These are phyloP conservation scores for Montipora efflorescens DNA, from an alignment of 64 coral and sea anemone genomes.

Conservation along the genomic window DNA sequence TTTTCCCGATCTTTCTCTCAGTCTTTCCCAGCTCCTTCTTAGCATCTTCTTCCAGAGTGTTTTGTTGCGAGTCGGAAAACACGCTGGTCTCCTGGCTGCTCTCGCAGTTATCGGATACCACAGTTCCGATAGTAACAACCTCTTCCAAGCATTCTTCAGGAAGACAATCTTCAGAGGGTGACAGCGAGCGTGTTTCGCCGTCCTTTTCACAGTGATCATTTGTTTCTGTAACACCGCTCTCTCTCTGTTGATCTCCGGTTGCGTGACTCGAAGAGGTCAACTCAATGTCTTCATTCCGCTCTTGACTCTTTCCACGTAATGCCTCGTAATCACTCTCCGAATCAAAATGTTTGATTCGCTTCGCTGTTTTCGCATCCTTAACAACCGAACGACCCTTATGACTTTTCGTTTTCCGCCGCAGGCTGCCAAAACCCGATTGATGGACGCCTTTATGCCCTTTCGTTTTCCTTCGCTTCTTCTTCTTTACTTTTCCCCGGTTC, in stretches of 20 bases:
- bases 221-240: neutral
- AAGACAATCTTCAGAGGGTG: slow-evolving; percentile 3
- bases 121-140: slow-evolving; percentile 12
- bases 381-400: slow-evolving; percentile 42
- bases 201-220: neutral
- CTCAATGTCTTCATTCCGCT: neutral
- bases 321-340: slow-evolving; percentile 63
- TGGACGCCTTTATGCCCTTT: slow-evolving; percentile 56
- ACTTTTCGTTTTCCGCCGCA: slow-evolving; percentile 33
- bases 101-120: slow-evolving; percentile 75
- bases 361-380: slow-evolving; percentile 32
- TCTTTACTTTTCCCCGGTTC: slow-evolving; percentile 71
- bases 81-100: slow-evolving; percentile 72
- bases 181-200: neutral
- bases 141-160: neutral
- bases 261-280: neutral
- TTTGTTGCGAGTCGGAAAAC: slow-evolving; percentile 63
- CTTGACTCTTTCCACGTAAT: neutral
- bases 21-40: slow-evolving; percentile 69
- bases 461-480: slow-evolving; percentile 74
- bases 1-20: slow-evolving; percentile 80
- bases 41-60: slow-evolving; percentile 66
- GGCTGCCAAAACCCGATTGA: slow-evolving; percentile 9
- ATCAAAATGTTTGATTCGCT: slow-evolving; percentile 30
- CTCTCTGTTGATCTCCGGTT: neutral